These are phyloP conservation scores for Petrocephalus microphthalmus DNA, from an alignment of 2,113 vertebrate genomes.

Conservation along the genomic window DNA sequence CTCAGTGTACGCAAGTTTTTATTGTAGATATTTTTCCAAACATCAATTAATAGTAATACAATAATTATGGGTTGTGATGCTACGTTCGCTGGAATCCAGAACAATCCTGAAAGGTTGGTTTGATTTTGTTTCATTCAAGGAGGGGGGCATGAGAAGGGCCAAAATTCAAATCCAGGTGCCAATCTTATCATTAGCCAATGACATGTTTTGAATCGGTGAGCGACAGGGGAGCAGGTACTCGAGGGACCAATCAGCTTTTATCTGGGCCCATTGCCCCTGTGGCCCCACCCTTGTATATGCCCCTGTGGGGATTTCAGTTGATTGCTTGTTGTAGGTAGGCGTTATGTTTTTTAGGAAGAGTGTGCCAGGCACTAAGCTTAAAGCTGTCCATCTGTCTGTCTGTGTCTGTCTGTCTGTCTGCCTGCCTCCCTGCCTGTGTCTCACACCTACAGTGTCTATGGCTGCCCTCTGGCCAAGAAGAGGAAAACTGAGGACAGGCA, in stretches of 20 bases:
- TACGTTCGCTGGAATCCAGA: not conserved
- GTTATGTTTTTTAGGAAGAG: not conserved
- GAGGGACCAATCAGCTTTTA: not conserved
- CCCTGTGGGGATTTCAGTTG: not conserved
- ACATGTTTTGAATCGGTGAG: not conserved
- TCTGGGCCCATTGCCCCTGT: not conserved
- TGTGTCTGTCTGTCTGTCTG: not conserved
- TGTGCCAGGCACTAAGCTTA: not conserved
- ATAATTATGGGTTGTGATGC: not conserved
- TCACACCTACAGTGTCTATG: slow-evolving; percentile 74
- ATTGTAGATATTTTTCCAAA: not conserved
- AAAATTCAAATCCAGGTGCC: not conserved
- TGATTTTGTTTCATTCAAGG: not conserved
- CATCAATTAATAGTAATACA: not conserved
- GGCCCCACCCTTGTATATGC: not conserved
- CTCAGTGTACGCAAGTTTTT: too few relatives aligned
- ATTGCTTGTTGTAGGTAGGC: not conserved
- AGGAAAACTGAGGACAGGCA: slow-evolving; percentile 91
- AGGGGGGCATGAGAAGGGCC: not conserved
- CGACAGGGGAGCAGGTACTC: not conserved
- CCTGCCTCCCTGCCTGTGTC: not conserved
- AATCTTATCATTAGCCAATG: not conserved
- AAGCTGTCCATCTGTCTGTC: slow-evolving; percentile 21
- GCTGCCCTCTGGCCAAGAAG: slow-evolving; percentile 95
- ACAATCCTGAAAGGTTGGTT: not conserved